Evolutionary conservation across 35 echinoderm and acorn worm species (phyloP).

Genomic region (Lytechinus pictus): DNA sequence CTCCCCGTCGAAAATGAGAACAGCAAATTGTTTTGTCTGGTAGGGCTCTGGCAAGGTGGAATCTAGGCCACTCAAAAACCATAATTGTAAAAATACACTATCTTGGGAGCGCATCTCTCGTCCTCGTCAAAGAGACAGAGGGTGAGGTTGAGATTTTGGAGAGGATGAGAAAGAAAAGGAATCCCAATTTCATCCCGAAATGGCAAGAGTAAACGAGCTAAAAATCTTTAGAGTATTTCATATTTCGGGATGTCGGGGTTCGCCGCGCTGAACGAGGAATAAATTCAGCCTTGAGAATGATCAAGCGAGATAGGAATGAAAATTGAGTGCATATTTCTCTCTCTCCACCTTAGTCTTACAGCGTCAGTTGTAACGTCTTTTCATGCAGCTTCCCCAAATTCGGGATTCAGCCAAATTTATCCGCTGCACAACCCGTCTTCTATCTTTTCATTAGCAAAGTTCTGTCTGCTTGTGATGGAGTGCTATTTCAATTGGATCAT

Average conservation of each 20-base stretch:
- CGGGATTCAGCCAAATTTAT: background rate
- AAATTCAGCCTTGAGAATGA: background rate
- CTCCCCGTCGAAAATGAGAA: constrained; percentile 9
- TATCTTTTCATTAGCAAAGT: background rate
- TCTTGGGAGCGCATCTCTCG: background rate
- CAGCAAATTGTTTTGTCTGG: constrained; percentile 17
- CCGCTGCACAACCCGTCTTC: background rate
- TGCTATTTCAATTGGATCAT: background rate
- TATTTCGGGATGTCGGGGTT: background rate
- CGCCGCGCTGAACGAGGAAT: background rate
- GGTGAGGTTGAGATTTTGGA: background rate
- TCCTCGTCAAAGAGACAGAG: background rate
- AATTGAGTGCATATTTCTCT: background rate
- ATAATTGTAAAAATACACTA: background rate
- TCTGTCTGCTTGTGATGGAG: background rate
- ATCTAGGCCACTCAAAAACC: constrained; percentile 7
- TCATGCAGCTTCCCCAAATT: background rate
- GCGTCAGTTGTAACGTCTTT: background rate
- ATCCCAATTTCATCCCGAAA: constrained; percentile 2
- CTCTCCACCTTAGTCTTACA: background rate
- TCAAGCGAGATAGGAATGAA: background rate
- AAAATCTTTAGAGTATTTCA: background rate
- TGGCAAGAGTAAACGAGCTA: background rate
- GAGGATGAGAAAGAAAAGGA: background rate
- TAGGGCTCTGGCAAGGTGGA: background rate